Evolutionary conservation across 2,888 invertebrate species (phyloP), one percentile per base, ranked within the genome.

Genomic region (Andricus quercusramuli): DNA sequence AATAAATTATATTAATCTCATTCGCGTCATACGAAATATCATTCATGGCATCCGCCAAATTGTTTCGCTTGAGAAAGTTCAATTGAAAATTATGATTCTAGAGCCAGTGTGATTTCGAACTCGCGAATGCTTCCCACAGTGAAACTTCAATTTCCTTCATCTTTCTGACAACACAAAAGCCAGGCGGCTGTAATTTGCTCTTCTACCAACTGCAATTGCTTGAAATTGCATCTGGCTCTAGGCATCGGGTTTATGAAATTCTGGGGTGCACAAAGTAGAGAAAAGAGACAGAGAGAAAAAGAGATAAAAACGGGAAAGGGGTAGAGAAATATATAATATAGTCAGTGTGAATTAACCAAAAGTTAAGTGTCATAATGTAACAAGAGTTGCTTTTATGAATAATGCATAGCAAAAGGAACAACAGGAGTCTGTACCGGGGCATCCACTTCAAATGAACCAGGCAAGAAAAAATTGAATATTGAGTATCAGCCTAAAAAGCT

Each of bases 401-500:
- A 90, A 90, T 90, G 91, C 90, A 90, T 90, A 91, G 91, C 89
- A 89, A 83, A 90, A 91, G 91, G 90, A 91, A 89, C 91, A 91
- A 82, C 90, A 84, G 87, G 90, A 90, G 86, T 88, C 90, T 88
- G 89, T 89, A 88, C 87, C 90, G 89, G 90, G 89, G 87, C 90
- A 90, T 88, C 90, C 92, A 89, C 92, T 92, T 87, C 91, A 91
- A 90, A 90, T 89, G 89, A 92, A 90, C 91, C 92, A 92, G 92
- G 92, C 92, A 92, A 92, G 92, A 91, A 85, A 89, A 90, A 91
- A 90, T 90, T 90, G 87, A 90, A 91, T 91, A 88, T 91, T 91
- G 90, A 91, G 89, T 91, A 89, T 90, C 86, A 85, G 86, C 86
- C 87, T 88, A 87, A 90, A 85, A 87, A 89, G 87, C 88, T 90